phyloP scores from a whole-genome alignment of 2,797 vertebrate species.

The Epinephelus coioides region DNA sequence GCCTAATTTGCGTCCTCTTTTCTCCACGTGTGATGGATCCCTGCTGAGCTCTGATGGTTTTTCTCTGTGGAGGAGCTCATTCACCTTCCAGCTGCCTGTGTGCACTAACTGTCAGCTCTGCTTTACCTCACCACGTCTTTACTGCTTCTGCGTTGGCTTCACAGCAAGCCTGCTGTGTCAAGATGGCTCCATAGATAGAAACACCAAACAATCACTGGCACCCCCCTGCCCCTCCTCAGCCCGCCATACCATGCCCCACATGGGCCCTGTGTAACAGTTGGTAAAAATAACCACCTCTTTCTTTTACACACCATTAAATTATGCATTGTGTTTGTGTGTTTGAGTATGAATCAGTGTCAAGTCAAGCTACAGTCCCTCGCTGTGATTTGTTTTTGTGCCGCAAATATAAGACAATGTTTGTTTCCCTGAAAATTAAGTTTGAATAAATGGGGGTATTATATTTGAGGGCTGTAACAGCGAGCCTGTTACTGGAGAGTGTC shows the following conservation, averaged over 20 bases:
- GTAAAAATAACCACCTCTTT: slow-evolving; percentile 45
- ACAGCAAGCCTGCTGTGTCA: slow-evolving; percentile 36
- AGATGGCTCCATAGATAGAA: slow-evolving; percentile 52
- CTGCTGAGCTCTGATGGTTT: slow-evolving; percentile 30
- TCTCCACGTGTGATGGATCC: slow-evolving; percentile 18
- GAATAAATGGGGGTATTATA: background rate
- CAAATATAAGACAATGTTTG: background rate
- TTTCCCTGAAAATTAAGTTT: background rate
- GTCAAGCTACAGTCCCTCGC: background rate
- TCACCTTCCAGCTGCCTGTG: slow-evolving; percentile 56
- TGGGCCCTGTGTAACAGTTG: slow-evolving; percentile 37
- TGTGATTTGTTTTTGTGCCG: background rate
- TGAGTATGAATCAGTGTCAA: background rate
- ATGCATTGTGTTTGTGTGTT: background rate
- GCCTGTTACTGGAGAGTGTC: background rate
- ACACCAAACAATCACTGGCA: slow-evolving; percentile 41
- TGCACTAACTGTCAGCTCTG: slow-evolving; percentile 52
- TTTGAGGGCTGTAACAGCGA: background rate
- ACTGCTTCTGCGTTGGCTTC: slow-evolving; percentile 26
- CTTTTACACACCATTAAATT: slow-evolving; percentile 19
- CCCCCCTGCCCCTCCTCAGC: background rate
- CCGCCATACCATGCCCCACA: slow-evolving; percentile 4
- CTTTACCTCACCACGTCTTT: slow-evolving; percentile 55
- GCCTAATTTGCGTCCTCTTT: background rate
- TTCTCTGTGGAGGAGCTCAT: slow-evolving; percentile 41